Evolutionary conservation across 2,113 vertebrate species (phyloP).

Genomic region (Lethenteron camtschaticum): DNA sequence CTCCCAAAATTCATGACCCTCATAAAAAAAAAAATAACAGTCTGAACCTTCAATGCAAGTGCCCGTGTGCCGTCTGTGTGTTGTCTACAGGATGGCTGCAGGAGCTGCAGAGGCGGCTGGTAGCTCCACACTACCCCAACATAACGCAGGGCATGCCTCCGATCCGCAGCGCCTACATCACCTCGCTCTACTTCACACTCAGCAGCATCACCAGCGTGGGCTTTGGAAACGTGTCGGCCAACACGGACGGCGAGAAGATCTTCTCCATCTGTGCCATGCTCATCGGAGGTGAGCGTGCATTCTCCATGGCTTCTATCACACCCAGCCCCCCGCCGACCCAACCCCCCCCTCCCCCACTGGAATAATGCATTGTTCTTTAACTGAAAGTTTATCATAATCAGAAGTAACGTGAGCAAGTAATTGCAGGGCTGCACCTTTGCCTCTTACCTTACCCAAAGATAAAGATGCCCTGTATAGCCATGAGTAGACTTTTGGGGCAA

Average conservation of each 20-base stretch:
- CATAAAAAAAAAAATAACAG: too few relatives aligned
- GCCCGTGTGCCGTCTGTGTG: background rate
- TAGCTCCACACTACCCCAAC: slow-evolving; percentile 59
- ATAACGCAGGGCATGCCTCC: slow-evolving; percentile 47
- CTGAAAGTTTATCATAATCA: too few relatives aligned
- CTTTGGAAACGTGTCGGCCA: slow-evolving; percentile 82
- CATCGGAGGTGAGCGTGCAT: slow-evolving; percentile 48
- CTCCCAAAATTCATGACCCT: too few relatives aligned
- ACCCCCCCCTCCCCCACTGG: too few relatives aligned
- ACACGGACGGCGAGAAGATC: slow-evolving; percentile 77
- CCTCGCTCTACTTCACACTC: slow-evolving; percentile 87
- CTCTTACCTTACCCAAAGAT: too few relatives aligned
- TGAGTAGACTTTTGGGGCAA: too few relatives aligned
- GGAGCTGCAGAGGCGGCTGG: slow-evolving; percentile 68
- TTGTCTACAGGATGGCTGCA: slow-evolving; percentile 55
- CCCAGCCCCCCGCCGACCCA: too few relatives aligned
- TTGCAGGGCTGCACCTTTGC: too few relatives aligned
- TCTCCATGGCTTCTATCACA: too few relatives aligned
- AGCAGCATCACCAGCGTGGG: slow-evolving; percentile 92
- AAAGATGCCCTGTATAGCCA: too few relatives aligned
- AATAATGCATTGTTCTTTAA: too few relatives aligned
- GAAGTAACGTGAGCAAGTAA: too few relatives aligned
- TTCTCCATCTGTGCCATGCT: slow-evolving; percentile 95
- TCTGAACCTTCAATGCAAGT: background rate
- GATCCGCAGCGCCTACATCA: slow-evolving; percentile 64